A percentile compares a stretch with the other conserved stretches of the same genome.
phyloP scores from a whole-genome alignment of 2,113 vertebrate genomes.

The Xyliphius kryptos region DNA sequence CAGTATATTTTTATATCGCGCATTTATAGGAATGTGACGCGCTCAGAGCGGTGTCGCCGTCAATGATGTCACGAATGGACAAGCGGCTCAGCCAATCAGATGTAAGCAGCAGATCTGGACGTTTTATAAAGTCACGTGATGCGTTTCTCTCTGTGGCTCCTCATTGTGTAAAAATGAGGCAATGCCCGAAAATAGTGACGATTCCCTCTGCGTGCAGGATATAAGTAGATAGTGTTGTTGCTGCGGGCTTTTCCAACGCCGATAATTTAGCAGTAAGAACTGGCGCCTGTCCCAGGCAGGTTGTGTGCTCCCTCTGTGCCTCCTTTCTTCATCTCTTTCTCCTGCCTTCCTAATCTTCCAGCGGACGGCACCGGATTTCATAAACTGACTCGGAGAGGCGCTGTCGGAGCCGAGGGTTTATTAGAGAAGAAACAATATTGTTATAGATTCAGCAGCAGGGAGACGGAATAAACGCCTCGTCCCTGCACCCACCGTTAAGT shows the following conservation, averaged over 20 bases:
- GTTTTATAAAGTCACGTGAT: too few relatives aligned
- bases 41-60: too few relatives aligned
- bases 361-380: slow-evolving; percentile 35
- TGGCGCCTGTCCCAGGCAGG: slow-evolving; percentile 40
- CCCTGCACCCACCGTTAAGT: too few relatives aligned
- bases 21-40: too few relatives aligned
- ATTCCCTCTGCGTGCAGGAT: neutral
- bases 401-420: neutral
- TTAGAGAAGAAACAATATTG: too few relatives aligned
- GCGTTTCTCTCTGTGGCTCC: too few relatives aligned
- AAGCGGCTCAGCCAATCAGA: too few relatives aligned
- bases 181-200: slow-evolving; percentile 8
- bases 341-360: slow-evolving; percentile 25
- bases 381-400: slow-evolving; percentile 30
- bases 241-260: slow-evolving; percentile 23
- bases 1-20: too few relatives aligned
- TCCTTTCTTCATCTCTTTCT: slow-evolving; percentile 26
- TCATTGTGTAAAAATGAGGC: neutral
- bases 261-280: slow-evolving; percentile 35
- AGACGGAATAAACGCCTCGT: too few relatives aligned
- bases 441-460: too few relatives aligned
- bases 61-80: too few relatives aligned
- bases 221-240: neutral
- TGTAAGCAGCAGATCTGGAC: too few relatives aligned
- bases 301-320: slow-evolving; percentile 32